These are phyloP conservation scores for Latrodectus hesperus DNA, from an alignment of 2,888 invertebrate genomes.

Conservation along the genomic window DNA sequence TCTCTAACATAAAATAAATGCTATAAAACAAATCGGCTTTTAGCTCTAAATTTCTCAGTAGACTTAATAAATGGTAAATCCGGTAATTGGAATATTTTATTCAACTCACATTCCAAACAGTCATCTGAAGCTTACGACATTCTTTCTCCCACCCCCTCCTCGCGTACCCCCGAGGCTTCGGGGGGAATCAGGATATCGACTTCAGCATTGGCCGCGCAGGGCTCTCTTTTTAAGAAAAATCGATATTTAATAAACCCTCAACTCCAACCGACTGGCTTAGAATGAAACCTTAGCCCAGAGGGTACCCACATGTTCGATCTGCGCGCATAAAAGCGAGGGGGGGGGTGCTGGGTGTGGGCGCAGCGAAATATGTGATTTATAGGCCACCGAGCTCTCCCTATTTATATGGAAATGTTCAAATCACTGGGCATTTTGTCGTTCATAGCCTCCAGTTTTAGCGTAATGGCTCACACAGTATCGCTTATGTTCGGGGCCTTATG, in stretches of 20 bases:
- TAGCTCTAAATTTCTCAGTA: too few species aligned
- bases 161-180: neutral
- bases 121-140: neutral
- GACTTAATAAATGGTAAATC: neutral
- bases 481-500: conserved; percentile 48
- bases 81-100: neutral
- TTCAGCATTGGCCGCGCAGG: conserved; percentile 19
- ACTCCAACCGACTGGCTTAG: conserved; percentile 45
- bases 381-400: conserved; percentile 54
- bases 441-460: conserved; percentile 65
- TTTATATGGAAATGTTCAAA: conserved; percentile 69
- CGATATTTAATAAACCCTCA: conserved; percentile 67
- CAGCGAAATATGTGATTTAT: conserved; percentile 66
- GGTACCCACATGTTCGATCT: conserved; percentile 22
- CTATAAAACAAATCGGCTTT: too few species aligned
- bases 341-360: neutral
- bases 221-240: conserved; percentile 46
- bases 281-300: conserved; percentile 31
- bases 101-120: neutral
- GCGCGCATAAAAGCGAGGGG: conserved; percentile 24
- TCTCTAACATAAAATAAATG: too few species aligned
- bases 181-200: conserved; percentile 17
- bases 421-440: conserved; percentile 67
- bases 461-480: conserved; percentile 65
- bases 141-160: neutral